Evolutionary conservation across 92 coral and sea anemone genomes (phyloP), one percentile per base, ranked within the genome.

Genomic region (Epizoanthus fatuus): DNA sequence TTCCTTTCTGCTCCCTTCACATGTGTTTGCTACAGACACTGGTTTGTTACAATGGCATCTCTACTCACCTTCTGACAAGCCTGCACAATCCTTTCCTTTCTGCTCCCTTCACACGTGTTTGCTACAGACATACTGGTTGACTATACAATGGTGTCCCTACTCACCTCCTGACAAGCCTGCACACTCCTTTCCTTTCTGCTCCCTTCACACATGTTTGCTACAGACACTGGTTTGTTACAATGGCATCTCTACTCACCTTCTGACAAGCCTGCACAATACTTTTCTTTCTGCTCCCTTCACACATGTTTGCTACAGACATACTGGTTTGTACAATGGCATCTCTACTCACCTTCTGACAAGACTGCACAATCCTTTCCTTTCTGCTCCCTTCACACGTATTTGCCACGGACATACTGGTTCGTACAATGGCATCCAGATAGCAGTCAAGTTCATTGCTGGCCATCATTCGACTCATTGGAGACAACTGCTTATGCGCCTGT

Each of bases 241-340:
- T 2, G 35, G 35, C 35, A 29, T 29, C 35, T 1, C 35, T 29
- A 22, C 25, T 22, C 25, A 22, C 25, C 25, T 22, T 0, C 25
- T 22, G 25, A 22, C 25, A 22, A 22, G 25, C 25, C 25, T 22
- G 25, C 25, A 22, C 25, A 22, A 22, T 22, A 0, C 25, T 22
- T 22, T 22, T 0, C 25, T 22, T 22, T 22, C 25, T 22, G 25
- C 25, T 22, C 0, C 25, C 25, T 22, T 22, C 25, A 73, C 91
- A 91, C 11, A 85, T 95, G 84, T 97, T 91, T 25, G 99, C 99
- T n/a, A 97, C 98, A 29, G 94, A 92, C 95, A 97, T 88, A 60
- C 99, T 97, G 72, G 93, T 95, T 11, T 95, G 79, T 14, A 96
- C 98, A 57, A 96, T 94, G n/a, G 99, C 98, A 74, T 96, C 98